Percentiles rank a stretch among this genome's conserved stretches.
Conservation (phyloP, 2,888 invertebrate species). For the Phortica okadai region DNA sequence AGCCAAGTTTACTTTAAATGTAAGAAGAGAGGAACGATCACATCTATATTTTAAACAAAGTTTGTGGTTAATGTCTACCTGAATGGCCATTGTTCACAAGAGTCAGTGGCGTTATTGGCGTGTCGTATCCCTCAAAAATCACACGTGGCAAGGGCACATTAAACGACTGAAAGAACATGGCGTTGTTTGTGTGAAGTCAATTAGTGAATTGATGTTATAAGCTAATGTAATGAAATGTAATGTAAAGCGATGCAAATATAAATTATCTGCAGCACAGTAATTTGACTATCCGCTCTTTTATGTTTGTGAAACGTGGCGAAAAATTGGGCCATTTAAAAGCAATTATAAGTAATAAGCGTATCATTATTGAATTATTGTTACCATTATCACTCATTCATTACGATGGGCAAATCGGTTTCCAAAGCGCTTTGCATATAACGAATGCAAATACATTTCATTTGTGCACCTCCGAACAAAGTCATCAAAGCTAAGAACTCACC, state of each 20-base stretch:
- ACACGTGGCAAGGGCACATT: constrained; percentile 54
- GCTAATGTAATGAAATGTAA: neutral
- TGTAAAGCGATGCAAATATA: neutral
- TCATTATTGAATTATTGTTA: neutral
- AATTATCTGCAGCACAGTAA: neutral
- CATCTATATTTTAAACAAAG: neutral
- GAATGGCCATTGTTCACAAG: constrained; percentile 84
- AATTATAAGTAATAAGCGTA: constrained; percentile 31
- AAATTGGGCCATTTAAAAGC: constrained; percentile 48
- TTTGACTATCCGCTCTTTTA: neutral
- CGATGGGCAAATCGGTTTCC: constrained; percentile 5
- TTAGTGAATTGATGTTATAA: neutral
- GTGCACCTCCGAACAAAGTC: no score
- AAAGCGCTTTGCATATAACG: neutral
- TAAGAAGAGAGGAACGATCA: neutral
- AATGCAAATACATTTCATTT: no score
- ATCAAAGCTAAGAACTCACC: constrained; percentile 50
- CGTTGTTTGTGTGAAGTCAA: neutral
- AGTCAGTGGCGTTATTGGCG: constrained; percentile 79
- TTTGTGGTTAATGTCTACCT: constrained; percentile 52
- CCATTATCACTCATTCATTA: constrained; percentile 18
- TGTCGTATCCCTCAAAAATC: constrained; percentile 79
- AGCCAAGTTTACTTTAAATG: neutral
- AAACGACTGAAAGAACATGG: constrained; percentile 48
- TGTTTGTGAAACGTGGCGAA: constrained; percentile 33